These are phyloP conservation scores for Cylindroiulus punctatus DNA, from an alignment of 2,888 invertebrate genomes.

Conservation along the genomic window DNA sequence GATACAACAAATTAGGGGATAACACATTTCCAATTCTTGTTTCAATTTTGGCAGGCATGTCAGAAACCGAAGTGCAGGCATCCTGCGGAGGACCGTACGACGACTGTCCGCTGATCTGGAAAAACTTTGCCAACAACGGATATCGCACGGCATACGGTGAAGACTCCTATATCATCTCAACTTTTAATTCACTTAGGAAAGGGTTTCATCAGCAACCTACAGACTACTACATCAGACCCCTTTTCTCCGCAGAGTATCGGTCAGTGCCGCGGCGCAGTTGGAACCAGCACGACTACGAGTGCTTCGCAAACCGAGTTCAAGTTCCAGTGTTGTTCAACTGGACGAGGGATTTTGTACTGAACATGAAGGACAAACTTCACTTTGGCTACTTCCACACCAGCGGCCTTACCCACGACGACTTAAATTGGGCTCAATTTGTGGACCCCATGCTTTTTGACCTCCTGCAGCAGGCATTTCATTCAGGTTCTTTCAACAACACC, in stretches of 20 bases:
- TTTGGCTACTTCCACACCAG: slow-evolving; percentile 88
- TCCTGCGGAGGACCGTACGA: slow-evolving; percentile 59
- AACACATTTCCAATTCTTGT: slow-evolving; percentile 62
- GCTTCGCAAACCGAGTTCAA: not conserved
- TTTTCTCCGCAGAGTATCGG: slow-evolving; percentile 62
- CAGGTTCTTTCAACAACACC: slow-evolving; percentile 64
- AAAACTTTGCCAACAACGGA: slow-evolving; percentile 59
- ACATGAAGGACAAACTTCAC: slow-evolving; percentile 69
- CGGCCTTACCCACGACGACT: slow-evolving; percentile 83
- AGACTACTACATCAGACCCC: slow-evolving; percentile 78
- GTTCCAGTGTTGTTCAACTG: not conserved
- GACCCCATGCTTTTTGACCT: slow-evolving; percentile 73
- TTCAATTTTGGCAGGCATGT: slow-evolving; percentile 68
- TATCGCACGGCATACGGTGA: slow-evolving; percentile 79
- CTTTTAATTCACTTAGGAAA: slow-evolving; percentile 77
- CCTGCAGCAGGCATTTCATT: slow-evolving; percentile 59
- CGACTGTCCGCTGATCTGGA: slow-evolving; percentile 60
- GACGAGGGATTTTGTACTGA: not conserved
- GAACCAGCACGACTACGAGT: slow-evolving; percentile 1
- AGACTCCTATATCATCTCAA: slow-evolving; percentile 78
- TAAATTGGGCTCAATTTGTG: slow-evolving; percentile 80
- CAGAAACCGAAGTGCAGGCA: slow-evolving; percentile 77
- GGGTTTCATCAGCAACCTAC: slow-evolving; percentile 80
- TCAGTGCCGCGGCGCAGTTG: not conserved
- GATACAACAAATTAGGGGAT: slow-evolving; percentile 81